A percentile compares a stretch with the other conserved stretches of the same genome.
Evolutionary conservation across 92 coral and sea anemone species (phyloP).

Genomic region (Porites rus): DNA sequence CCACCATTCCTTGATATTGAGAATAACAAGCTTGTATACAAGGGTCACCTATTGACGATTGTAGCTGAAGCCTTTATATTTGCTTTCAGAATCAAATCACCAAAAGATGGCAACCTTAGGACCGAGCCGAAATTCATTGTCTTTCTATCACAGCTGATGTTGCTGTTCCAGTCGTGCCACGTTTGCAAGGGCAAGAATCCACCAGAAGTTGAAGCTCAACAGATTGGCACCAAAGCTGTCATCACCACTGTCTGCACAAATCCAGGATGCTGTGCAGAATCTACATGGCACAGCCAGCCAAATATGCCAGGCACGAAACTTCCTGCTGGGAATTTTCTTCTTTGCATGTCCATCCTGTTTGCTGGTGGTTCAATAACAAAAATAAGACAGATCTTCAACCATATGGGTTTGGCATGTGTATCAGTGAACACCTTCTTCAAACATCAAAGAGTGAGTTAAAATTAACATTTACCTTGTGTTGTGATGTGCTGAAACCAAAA

Average conservation of each 20-base stretch:
- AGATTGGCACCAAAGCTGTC: slow-evolving; percentile 37
- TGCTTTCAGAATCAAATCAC: slow-evolving; percentile 17
- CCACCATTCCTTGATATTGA: slow-evolving; percentile 12
- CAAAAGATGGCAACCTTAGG: slow-evolving; percentile 30
- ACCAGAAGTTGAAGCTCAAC: slow-evolving; percentile 36
- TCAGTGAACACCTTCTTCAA: slow-evolving; percentile 9
- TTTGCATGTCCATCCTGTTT: slow-evolving; percentile 17
- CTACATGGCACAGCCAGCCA: slow-evolving; percentile 41
- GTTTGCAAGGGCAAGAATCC: slow-evolving; percentile 29
- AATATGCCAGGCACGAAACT: slow-evolving; percentile 15
- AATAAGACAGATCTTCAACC: slow-evolving; percentile 21
- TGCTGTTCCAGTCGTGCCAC: slow-evolving; percentile 49
- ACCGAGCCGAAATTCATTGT: slow-evolving; percentile 53
- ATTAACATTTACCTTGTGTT: background rate
- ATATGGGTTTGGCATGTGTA: slow-evolving; percentile 14
- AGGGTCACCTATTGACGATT: background rate
- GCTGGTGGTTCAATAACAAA: slow-evolving; percentile 17
- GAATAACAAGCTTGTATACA: slow-evolving; percentile 13
- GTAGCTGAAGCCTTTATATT: slow-evolving; percentile 16
- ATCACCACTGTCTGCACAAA: slow-evolving; percentile 30
- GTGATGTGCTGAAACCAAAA: slow-evolving; percentile 1
- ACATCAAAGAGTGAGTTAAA: slow-evolving; percentile 14
- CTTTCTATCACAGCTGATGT: slow-evolving; percentile 34
- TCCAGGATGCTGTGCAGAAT: slow-evolving; percentile 30
- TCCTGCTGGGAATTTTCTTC: slow-evolving; percentile 15